These are phyloP conservation scores for Steinernema scapterisci DNA, from an alignment of 2,888 invertebrate genomes.

Conservation along the genomic window DNA sequence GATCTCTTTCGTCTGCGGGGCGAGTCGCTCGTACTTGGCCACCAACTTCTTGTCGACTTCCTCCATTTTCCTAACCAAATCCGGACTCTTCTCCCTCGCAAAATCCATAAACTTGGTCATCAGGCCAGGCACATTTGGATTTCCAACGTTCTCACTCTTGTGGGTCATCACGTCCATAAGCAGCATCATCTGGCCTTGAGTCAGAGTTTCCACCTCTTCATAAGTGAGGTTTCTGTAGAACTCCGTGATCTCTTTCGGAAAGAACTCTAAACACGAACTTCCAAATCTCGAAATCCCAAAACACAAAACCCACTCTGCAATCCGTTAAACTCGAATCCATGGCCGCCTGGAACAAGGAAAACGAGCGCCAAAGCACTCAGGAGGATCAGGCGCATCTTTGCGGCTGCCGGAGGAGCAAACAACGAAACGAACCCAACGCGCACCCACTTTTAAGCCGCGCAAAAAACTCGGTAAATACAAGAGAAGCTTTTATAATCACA, in stretches of 20 bases:
- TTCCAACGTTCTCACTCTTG: not conserved
- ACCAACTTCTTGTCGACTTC: not conserved
- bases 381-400: not conserved
- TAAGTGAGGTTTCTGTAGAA: not conserved
- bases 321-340: not conserved
- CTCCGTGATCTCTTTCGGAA: not conserved
- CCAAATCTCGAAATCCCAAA: not conserved
- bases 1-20: not conserved
- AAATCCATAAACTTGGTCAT: not conserved
- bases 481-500: conserved; percentile 28
- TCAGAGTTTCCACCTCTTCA: not conserved
- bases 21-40: not conserved
- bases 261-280: not conserved
- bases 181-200: not conserved
- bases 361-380: not conserved
- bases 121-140: not conserved
- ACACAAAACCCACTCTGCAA: not conserved
- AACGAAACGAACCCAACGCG: not conserved
- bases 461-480: conserved; percentile 24
- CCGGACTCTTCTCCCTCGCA: not conserved
- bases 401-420: not conserved
- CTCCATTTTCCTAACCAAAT: not conserved
- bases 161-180: not conserved
- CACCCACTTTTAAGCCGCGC: not conserved
- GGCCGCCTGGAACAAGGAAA: not conserved